Evolutionary conservation across 2,113 vertebrate species (phyloP).

Genomic region (Gasterosteus nipponicus): DNA sequence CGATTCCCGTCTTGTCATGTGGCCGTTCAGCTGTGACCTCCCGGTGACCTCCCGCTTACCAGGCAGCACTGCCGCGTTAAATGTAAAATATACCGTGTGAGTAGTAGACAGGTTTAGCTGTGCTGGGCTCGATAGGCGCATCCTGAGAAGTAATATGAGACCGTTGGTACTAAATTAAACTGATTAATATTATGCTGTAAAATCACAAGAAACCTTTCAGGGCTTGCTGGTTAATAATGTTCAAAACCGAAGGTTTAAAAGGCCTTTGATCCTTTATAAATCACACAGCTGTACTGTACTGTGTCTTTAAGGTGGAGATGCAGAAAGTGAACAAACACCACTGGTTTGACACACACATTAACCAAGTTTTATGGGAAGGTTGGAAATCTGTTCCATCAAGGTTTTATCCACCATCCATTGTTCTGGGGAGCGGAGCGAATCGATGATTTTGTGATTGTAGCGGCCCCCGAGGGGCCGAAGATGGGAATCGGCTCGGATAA

Average conservation of each 20-base stretch:
- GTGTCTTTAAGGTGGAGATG: background rate
- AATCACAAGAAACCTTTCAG: too few relatives aligned
- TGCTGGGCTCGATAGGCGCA: background rate
- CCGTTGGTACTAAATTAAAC: background rate
- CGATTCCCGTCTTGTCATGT: conserved; percentile 28
- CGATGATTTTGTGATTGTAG: conserved; percentile 67
- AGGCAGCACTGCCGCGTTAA: background rate
- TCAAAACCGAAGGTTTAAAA: background rate
- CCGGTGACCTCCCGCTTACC: conserved; percentile 14
- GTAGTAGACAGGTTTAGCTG: background rate
- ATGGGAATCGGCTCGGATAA: conserved; percentile 69
- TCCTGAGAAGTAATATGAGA: background rate
- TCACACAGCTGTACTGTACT: background rate
- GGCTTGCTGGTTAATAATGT: background rate
- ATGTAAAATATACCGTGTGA: background rate
- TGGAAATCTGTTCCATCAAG: conserved; percentile 58
- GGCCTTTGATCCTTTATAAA: background rate
- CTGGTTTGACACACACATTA: conserved; percentile 23
- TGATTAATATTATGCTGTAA: background rate
- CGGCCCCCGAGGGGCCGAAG: conserved; percentile 50
- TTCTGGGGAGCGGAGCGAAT: conserved; percentile 64
- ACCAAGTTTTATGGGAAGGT: conserved; percentile 23
- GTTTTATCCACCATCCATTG: conserved; percentile 60
- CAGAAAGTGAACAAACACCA: conserved; percentile 13
- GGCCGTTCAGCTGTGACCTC: background rate